Evolutionary conservation across 2,113 vertebrate genomes (phyloP).

Genomic region (Mionectes macconnelli): DNA sequence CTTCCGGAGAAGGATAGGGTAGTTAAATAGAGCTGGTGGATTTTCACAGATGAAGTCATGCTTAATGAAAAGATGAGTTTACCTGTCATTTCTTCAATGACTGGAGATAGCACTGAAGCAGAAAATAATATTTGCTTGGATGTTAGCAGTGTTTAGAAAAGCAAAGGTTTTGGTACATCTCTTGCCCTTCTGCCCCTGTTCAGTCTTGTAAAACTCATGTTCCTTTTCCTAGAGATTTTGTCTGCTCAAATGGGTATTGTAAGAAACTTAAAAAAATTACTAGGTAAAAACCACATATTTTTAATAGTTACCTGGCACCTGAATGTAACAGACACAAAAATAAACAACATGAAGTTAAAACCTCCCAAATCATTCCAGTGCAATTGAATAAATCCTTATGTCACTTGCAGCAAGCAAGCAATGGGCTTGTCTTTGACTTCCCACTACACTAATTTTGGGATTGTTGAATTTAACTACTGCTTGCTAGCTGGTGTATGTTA

Average conservation of each 20-base stretch:
- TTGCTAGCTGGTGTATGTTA: not conserved
- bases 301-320: not conserved
- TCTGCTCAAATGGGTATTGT: not conserved
- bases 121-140: not conserved
- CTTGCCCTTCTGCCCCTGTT: not conserved
- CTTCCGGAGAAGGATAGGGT: not conserved
- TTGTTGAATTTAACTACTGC: not conserved
- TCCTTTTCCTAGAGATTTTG: not conserved
- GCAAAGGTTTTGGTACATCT: not conserved
- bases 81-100: not conserved
- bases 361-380: not conserved
- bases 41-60: conserved; percentile 13
- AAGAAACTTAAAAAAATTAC: not conserved
- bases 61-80: not conserved
- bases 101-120: not conserved
- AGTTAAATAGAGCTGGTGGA: not conserved
- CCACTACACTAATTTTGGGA: not conserved
- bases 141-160: conserved; percentile 26
- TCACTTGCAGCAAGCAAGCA: not conserved
- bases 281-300: not conserved
- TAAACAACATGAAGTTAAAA: not conserved
- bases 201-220: not conserved
- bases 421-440: not conserved
- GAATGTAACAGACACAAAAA: not conserved
- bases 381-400: not conserved